A percentile compares a stretch with the other conserved stretches of the same genome.
phyloP scores from a whole-genome alignment of 2,888 invertebrate genomes.

The Chloromyia formosa region DNA sequence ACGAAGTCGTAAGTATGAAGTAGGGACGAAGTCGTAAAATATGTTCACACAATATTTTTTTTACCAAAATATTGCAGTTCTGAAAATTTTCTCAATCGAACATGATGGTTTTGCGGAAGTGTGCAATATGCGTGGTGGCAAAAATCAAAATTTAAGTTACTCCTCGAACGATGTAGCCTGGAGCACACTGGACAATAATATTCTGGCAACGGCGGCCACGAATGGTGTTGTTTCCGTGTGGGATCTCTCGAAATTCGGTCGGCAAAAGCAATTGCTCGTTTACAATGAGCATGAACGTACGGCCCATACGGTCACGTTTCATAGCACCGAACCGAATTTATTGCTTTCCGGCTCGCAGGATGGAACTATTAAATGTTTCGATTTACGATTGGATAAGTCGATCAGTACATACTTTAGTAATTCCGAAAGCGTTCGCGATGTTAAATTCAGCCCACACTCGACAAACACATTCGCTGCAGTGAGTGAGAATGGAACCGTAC shows the following conservation, averaged over 20 bases:
- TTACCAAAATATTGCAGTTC: constrained; percentile 77
- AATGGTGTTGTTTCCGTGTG: constrained; percentile 97
- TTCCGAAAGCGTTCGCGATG: constrained; percentile 94
- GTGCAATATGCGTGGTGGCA: constrained; percentile 85
- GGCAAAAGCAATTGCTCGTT: constrained; percentile 92
- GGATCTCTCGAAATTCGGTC: constrained; percentile 87
- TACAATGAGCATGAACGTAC: constrained; percentile 94
- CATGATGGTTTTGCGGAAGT: constrained; percentile 88
- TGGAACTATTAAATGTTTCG: constrained; percentile 96
- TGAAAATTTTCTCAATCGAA: constrained; percentile 89
- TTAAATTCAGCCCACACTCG: constrained; percentile 92
- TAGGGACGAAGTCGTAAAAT: constrained; percentile 23
- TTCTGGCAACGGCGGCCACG: constrained; percentile 93
- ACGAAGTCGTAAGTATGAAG: constrained; percentile 80
- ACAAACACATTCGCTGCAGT: constrained; percentile 89
- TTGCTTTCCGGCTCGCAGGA: constrained; percentile 97
- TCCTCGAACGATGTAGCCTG: constrained; percentile 96
- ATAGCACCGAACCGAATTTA: constrained; percentile 82
- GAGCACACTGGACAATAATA: constrained; percentile 91
- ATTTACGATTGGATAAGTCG: constrained; percentile 83
- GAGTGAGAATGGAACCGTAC: constrained; percentile 95
- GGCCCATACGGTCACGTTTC: constrained; percentile 92
- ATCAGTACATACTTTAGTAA: constrained; percentile 85
- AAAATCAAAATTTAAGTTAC: constrained; percentile 91
- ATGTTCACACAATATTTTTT: not conserved